These are phyloP conservation scores for Chondrosia reniformis DNA, from an alignment of 37 sponge, comb jelly and placozoan genomes.

Conservation along the genomic window DNA sequence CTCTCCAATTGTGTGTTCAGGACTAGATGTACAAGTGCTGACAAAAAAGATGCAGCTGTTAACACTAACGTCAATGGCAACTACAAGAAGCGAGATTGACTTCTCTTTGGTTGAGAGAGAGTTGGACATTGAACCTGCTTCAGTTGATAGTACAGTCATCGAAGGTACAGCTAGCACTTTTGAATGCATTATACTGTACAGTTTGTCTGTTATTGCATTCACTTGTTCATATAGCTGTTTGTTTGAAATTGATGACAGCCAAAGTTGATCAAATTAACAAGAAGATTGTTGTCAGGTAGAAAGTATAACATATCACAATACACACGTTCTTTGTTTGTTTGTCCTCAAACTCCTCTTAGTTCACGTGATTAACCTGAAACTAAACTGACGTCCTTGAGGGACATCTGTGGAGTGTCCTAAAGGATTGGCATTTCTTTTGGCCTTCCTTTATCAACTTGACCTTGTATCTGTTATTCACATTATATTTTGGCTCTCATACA, in stretches of 20 bases:
- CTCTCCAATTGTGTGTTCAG: neutral
- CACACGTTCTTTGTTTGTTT: too few relatives aligned
- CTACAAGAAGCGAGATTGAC: slow-evolving; percentile 25
- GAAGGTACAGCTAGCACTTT: slow-evolving; percentile 31
- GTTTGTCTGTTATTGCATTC: neutral
- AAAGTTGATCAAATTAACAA: slow-evolving; percentile 58
- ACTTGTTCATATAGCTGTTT: slow-evolving; percentile 39
- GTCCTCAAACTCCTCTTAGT: too few relatives aligned
- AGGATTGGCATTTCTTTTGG: too few relatives aligned
- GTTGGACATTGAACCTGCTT: slow-evolving; percentile 25
- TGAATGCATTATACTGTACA: neutral
- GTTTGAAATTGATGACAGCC: slow-evolving; percentile 56
- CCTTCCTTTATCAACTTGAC: too few relatives aligned
- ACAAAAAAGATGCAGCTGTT: slow-evolving; percentile 61
- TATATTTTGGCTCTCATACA: too few relatives aligned
- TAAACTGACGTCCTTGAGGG: too few relatives aligned
- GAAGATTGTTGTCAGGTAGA: slow-evolving; percentile 39
- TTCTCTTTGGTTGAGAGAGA: slow-evolving; percentile 30
- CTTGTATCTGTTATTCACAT: too few relatives aligned
- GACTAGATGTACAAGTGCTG: slow-evolving; percentile 22
- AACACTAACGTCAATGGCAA: slow-evolving; percentile 47
- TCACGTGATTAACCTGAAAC: too few relatives aligned
- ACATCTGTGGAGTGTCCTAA: too few relatives aligned
- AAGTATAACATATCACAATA: too few relatives aligned
- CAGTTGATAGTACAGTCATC: slow-evolving; percentile 45